phyloP scores from a whole-genome alignment of 2,113 vertebrate species.

The Lampris megalopsis region DNA sequence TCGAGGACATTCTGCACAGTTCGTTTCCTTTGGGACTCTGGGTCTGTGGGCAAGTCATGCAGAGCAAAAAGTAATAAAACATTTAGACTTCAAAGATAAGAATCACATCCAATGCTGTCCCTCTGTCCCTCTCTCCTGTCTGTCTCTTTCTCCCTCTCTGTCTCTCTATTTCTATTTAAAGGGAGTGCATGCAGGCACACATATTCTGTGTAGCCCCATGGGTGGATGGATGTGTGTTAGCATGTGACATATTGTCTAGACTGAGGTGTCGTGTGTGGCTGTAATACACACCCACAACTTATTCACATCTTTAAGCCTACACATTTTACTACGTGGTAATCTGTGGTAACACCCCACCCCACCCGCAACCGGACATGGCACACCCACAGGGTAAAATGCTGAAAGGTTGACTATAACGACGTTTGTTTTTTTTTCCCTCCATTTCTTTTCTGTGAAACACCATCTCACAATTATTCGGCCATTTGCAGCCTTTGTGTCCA shows the following conservation, averaged over 20 bases:
- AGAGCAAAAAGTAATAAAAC: conserved; percentile 52
- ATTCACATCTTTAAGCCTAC: conserved; percentile 58
- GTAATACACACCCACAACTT: conserved; percentile 11
- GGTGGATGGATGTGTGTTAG: neutral
- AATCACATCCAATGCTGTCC: neutral
- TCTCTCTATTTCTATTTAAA: neutral
- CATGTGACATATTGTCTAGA: conserved; percentile 26
- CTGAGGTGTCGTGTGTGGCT: conserved; percentile 32
- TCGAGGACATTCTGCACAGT: conserved; percentile 98
- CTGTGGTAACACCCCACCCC: conserved; percentile 29
- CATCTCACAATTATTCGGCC: conserved; percentile 16
- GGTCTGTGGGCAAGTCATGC: conserved; percentile 82
- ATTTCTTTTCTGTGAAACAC: conserved; percentile 11
- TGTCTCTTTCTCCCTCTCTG: neutral
- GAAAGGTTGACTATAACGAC: conserved; percentile 9
- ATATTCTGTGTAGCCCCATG: neutral
- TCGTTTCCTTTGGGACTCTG: conserved; percentile 95
- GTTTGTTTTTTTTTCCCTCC: neutral
- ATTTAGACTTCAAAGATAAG: conserved; percentile 31
- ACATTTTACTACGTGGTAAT: conserved; percentile 35
- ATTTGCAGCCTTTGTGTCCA: neutral
- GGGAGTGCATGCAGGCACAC: neutral
- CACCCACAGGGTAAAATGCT: conserved; percentile 26
- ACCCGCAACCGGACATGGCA: conserved; percentile 20
- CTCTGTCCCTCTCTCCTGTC: neutral